These are phyloP conservation scores for Clamator glandarius DNA, from an alignment of 2,797 vertebrate species.

Conservation along the genomic window DNA sequence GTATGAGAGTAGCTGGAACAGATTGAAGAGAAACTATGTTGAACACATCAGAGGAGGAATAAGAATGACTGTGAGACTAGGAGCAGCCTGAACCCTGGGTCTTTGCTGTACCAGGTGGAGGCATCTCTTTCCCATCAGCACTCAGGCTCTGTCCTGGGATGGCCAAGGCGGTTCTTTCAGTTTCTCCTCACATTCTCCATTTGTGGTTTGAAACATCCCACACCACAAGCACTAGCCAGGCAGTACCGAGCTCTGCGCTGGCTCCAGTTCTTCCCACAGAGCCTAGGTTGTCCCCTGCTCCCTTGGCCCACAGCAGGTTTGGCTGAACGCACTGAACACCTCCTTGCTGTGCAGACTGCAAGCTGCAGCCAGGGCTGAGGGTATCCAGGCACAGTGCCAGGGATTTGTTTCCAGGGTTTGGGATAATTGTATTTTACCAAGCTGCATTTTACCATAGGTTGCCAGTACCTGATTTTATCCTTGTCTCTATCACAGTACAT, in stretches of 20 bases:
- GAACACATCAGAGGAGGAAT: neutral
- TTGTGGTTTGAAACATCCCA: neutral
- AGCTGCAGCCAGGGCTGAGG: neutral
- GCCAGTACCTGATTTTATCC: neutral
- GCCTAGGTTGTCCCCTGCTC: accelerated
- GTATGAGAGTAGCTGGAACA: neutral
- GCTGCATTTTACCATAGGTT: neutral
- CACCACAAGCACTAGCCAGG: neutral
- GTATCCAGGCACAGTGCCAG: neutral
- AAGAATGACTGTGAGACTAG: neutral
- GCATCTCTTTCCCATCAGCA: neutral
- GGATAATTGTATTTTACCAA: neutral
- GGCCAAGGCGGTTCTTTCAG: neutral
- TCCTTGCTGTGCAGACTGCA: neutral
- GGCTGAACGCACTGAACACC: neutral
- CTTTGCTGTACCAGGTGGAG: neutral
- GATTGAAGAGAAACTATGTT: neutral
- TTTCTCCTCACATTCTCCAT: neutral
- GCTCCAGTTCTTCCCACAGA: neutral
- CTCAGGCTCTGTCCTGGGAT: neutral
- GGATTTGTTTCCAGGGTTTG: neutral
- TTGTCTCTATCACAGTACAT: neutral
- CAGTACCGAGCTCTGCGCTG: neutral
- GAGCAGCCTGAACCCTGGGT: neutral
- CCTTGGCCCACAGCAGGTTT: neutral